These are phyloP conservation scores for Hypselothyrea guttata DNA, from an alignment of 2,888 invertebrate genomes.

Conservation along the genomic window DNA sequence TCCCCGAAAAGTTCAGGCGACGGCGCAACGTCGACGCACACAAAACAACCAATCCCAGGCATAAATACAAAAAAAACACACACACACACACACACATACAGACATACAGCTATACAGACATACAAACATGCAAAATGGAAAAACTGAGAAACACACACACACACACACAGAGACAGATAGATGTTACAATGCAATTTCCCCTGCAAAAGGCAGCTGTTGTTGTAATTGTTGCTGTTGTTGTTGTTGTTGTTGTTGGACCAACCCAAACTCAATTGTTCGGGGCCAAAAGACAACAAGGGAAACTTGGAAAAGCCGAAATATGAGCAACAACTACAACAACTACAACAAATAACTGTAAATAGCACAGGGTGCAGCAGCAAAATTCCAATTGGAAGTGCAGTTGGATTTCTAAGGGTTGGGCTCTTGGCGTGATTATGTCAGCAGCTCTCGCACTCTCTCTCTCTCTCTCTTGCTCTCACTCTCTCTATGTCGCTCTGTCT, in stretches of 20 bases:
- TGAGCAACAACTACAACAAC: slow-evolving; percentile 48
- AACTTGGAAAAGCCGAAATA: slow-evolving; percentile 67
- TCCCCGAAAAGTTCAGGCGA: slow-evolving; percentile 77
- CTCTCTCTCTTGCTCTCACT: slow-evolving; percentile 13
- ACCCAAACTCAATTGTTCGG: slow-evolving; percentile 73
- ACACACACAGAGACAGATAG: slow-evolving; percentile 41
- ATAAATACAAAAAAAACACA: slow-evolving; percentile 66
- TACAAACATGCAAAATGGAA: slow-evolving; percentile 36
- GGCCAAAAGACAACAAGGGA: slow-evolving; percentile 51
- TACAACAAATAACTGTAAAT: slow-evolving; percentile 17
- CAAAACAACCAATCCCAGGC: slow-evolving; percentile 75
- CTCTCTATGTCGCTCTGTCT: slow-evolving; percentile 19
- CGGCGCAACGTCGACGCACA: slow-evolving; percentile 63
- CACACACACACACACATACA: slow-evolving; percentile 31
- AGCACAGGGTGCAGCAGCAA: slow-evolving; percentile 70
- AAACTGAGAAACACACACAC: slow-evolving; percentile 38
- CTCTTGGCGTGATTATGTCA: slow-evolving; percentile 75
- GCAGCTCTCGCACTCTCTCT: slow-evolving; percentile 27
- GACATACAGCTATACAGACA: no score
- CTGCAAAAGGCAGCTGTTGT: slow-evolving; percentile 38
- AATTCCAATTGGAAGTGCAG: slow-evolving; percentile 72
- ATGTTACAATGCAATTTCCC: slow-evolving; percentile 74
- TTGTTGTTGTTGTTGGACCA: slow-evolving; percentile 58
- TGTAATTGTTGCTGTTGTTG: slow-evolving; percentile 30
- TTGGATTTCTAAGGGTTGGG: slow-evolving; percentile 74